These are phyloP conservation scores for Hypsopygia costalis DNA, from an alignment of 2,888 invertebrate genomes.

Conservation along the genomic window DNA sequence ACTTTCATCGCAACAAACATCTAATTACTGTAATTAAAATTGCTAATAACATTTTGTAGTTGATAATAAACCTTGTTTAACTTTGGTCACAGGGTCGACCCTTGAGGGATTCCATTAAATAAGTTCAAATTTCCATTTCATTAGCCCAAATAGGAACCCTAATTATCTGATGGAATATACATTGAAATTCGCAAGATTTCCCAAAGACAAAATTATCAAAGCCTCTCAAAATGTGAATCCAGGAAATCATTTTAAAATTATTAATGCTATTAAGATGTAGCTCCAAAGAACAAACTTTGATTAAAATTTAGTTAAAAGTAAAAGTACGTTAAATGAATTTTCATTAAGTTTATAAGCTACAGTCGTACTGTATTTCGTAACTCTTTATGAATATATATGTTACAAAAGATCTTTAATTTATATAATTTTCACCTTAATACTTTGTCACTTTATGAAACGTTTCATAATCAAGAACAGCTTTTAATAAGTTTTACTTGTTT, in stretches of 20 bases:
- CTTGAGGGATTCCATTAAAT: slow-evolving; percentile 13
- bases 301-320: too few relatives aligned
- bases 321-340: too few relatives aligned
- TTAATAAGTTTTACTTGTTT: too few relatives aligned
- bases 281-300: background rate
- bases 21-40: slow-evolving; percentile 9
- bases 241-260: background rate
- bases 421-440: too few relatives aligned
- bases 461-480: too few relatives aligned
- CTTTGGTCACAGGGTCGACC: background rate
- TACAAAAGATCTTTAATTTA: too few relatives aligned
- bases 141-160: slow-evolving; percentile 19
- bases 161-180: slow-evolving; percentile 15
- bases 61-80: background rate
- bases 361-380: too few relatives aligned
- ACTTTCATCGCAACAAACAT: slow-evolving; percentile 4
- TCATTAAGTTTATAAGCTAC: too few relatives aligned
- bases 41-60: slow-evolving; percentile 2
- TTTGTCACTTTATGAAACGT: too few relatives aligned
- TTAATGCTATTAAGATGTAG: background rate
- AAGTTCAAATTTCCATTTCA: slow-evolving; percentile 28
- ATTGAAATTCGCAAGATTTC: slow-evolving; percentile 4
- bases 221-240: background rate
- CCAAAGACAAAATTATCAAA: slow-evolving; percentile 2
- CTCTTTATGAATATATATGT: too few relatives aligned